Evolutionary conservation across 2,113 vertebrate genomes (phyloP).

Genomic region (Dicerorhinus sumatrensis): DNA sequence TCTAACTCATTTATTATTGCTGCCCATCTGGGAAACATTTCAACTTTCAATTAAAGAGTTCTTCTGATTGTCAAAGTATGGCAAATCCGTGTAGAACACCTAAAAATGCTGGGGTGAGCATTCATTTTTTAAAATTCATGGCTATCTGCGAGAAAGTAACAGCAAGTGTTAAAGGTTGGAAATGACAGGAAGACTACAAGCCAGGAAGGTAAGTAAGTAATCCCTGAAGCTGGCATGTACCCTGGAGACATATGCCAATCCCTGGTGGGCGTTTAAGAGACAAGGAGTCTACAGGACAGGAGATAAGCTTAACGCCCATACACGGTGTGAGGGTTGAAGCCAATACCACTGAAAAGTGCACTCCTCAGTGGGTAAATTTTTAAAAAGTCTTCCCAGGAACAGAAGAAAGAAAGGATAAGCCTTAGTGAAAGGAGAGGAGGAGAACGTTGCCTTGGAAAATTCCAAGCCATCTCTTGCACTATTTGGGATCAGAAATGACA

Average conservation of each 20-base stretch:
- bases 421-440: background rate
- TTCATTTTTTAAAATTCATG: background rate
- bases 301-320: background rate
- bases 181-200: background rate
- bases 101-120: background rate
- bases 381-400: background rate
- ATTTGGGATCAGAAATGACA: constrained; percentile 9
- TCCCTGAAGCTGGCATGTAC: background rate
- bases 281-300: background rate
- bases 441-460: background rate
- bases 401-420: background rate
- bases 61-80: background rate
- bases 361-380: background rate
- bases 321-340: background rate
- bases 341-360: background rate
- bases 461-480: background rate
- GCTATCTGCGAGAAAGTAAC: background rate
- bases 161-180: background rate
- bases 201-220: background rate
- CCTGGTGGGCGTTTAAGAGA: background rate
- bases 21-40: background rate
- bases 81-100: background rate
- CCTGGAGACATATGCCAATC: background rate
- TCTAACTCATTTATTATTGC: constrained; percentile 3
- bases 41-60: constrained; percentile 1